These are phyloP conservation scores for Arenicola marina DNA, from an alignment of 2,888 invertebrate genomes.

Conservation along the genomic window DNA sequence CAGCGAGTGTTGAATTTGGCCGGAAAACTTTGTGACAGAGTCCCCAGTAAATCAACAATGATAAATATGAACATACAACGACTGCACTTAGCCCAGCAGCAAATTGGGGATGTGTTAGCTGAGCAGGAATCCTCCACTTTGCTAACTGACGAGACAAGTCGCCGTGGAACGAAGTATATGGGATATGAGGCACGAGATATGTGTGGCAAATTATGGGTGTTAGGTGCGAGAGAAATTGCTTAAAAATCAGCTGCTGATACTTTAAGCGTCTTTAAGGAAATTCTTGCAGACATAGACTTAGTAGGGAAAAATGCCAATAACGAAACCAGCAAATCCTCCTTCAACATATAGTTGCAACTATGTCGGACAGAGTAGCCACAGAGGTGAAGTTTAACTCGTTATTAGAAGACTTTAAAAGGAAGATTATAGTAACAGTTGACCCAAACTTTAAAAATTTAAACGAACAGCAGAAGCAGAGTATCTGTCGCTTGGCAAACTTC, in stretches of 20 bases:
- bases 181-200: slow-evolving; percentile 31
- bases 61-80: slow-evolving; percentile 29
- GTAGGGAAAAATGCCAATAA: too few relatives aligned
- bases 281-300: slow-evolving; percentile 15
- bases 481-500: slow-evolving; percentile 28
- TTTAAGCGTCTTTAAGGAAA: slow-evolving; percentile 17
- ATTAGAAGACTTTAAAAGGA: slow-evolving; percentile 20
- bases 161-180: slow-evolving; percentile 25
- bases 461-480: slow-evolving; percentile 10
- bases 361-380: slow-evolving; percentile 29
- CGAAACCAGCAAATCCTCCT: too few relatives aligned
- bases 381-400: slow-evolving; percentile 28
- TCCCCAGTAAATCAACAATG: slow-evolving; percentile 23
- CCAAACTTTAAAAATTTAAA: slow-evolving; percentile 15
- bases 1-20: neutral
- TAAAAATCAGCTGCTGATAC: slow-evolving; percentile 25
- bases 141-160: slow-evolving; percentile 30
- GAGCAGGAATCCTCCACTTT: slow-evolving; percentile 20
- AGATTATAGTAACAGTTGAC: slow-evolving; percentile 26
- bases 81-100: slow-evolving; percentile 24
- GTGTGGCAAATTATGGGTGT: slow-evolving; percentile 21
- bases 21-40: slow-evolving; percentile 6
- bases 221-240: slow-evolving; percentile 28
- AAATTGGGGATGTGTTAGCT: slow-evolving; percentile 26
- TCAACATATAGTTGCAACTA: slow-evolving; percentile 4